Evolutionary conservation across 2,113 vertebrate genomes (phyloP).

Genomic region (Echinops telfairi): DNA sequence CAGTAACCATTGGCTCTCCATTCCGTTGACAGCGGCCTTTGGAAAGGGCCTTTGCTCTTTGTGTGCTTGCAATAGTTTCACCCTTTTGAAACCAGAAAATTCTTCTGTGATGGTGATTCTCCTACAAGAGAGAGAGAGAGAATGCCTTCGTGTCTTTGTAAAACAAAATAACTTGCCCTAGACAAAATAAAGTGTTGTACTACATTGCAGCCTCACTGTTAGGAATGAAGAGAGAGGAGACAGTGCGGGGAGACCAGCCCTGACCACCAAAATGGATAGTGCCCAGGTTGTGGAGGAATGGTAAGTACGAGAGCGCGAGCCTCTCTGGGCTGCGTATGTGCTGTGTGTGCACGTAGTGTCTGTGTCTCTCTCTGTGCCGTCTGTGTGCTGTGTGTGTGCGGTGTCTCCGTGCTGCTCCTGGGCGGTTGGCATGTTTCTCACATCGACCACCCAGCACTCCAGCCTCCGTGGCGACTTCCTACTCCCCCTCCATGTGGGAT

Average conservation of each 20-base stretch:
- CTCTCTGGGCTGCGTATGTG: rapidly evolving
- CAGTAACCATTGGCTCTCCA: not conserved
- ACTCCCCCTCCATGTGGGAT: rapidly evolving
- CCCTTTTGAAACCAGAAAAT: not conserved
- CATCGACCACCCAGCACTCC: not conserved
- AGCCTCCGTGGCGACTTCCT: not conserved
- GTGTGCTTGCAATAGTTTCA: not conserved
- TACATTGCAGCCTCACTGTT: conserved; percentile 92
- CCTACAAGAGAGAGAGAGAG: not conserved
- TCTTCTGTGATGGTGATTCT: conserved; percentile 45
- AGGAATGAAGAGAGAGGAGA: conserved; percentile 92
- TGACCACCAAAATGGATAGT: conserved; percentile 90
- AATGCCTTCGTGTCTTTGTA: conserved; percentile 76
- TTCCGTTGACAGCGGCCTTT: not conserved
- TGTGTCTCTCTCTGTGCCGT: not conserved
- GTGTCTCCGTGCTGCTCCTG: too few relatives aligned
- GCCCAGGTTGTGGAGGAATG: conserved; percentile 90
- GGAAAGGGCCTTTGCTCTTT: not conserved
- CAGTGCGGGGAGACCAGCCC: conserved; percentile 85
- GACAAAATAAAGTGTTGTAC: conserved; percentile 89
- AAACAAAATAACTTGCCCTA: conserved; percentile 81
- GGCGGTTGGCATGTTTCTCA: too few relatives aligned
- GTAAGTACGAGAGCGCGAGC: conserved; percentile 82
- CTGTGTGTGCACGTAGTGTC: not conserved
- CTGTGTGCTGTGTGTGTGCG: not conserved